Base-by-base conservation (phyloP, 2,888 invertebrate genomes). In the Mycalesis mineus region DNA sequence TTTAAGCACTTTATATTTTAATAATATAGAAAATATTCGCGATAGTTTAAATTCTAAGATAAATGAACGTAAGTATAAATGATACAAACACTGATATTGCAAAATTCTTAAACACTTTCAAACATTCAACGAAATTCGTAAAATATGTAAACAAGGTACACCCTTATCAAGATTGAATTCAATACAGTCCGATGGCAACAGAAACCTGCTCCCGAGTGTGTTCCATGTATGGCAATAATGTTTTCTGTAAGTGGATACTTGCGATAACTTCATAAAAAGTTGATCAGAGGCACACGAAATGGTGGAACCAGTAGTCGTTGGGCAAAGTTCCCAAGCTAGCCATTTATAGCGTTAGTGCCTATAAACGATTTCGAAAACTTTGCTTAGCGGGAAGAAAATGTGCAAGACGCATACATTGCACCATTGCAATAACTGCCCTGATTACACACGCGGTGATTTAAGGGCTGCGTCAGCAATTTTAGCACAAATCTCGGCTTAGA, bases 241-340 rank as follows among this genome's bases (percentile, higher is more conserved):
- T 81, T 51, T 15, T 80, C 76, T 79, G 80, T 79, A 79, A 78
- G 76, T 80, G 73, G 73, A 76, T 75, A 80, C 82, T 80, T 81
- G 79, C 79, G 73, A 78, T 82, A 78, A 73, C 73, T 75, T 72
- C 67, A 75, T 75, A 86, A 88, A 86, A 86, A 88, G 77, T 82
- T 82, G 83, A 82, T 82, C 81, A 69, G 68, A 73, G 71, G 69
- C 77, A 78, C 78, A 80, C 84, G 80, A 85, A 87, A 82, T 74
- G 76, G 77, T 74, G 76, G 77, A 73, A 81, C 81, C 78, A 80
- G 78, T 71, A 69, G 65, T 71, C 67, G 75, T 71, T 75, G 78
- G 71, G 77, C 75, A 78, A 82, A 81, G 77, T 83, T 84, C 80
- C 80, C 80, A 84, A 64, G 65, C 66, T 76, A 73, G 66, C 83